Evolutionary conservation across 2,113 vertebrate species (phyloP).

Genomic region (Casuarius casuarius): DNA sequence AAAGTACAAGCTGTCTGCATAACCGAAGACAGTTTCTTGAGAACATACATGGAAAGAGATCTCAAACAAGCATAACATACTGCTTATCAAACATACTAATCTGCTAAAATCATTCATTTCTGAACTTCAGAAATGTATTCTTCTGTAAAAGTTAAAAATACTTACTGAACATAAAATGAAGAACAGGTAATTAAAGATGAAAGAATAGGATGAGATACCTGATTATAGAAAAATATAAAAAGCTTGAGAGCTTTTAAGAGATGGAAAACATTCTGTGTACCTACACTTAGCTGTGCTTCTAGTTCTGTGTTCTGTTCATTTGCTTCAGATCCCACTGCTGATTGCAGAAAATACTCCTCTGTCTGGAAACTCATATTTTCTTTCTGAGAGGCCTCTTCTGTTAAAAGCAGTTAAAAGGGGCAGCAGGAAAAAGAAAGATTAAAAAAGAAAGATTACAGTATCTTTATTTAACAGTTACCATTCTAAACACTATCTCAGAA

Average conservation of each 20-base stretch:
- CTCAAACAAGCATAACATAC: no score
- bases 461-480: not conserved
- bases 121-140: not conserved
- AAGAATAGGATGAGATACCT: not conserved
- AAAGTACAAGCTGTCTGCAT: not conserved
- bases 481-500: not conserved
- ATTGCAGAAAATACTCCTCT: not conserved
- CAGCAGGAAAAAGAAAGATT: not conserved
- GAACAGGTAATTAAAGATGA: not conserved
- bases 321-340: constrained; percentile 26
- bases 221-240: not conserved
- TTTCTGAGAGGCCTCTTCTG: constrained; percentile 37
- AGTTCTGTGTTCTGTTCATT: not conserved
- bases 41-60: not conserved
- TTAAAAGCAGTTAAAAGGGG: not conserved
- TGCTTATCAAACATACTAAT: not conserved
- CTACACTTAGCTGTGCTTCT: constrained; percentile 68
- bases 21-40: not conserved
- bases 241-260: not conserved
- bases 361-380: constrained; percentile 12
- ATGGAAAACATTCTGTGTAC: constrained; percentile 1
- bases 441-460: not conserved
- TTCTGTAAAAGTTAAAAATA: not conserved
- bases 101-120: not conserved
- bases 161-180: not conserved